Evolutionary conservation across 2,113 vertebrate genomes (phyloP), one percentile per base, ranked within the genome.

Genomic region (Talpa occidentalis): DNA sequence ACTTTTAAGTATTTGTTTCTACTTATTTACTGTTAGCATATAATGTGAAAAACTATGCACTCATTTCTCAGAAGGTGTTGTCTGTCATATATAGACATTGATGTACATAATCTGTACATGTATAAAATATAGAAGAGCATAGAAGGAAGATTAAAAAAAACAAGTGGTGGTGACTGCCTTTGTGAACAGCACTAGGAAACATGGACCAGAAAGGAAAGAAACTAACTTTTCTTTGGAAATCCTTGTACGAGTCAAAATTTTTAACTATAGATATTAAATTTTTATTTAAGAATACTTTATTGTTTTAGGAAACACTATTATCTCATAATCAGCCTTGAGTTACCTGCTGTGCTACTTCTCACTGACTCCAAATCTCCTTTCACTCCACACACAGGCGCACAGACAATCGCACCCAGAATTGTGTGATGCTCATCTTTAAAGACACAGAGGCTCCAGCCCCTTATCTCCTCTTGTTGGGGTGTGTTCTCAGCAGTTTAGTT

Each of bases 201-300:
- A 1, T 49, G 14, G 52, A 19, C 30, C 54, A 64, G 91, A 5
- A 66, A 94, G 19, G 32, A 10, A 72, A 14, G 14, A 47, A 79
- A 56, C 14, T 67, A 42, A 22, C 54, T 95, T 73, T 59, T 85
- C n/a, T 80, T 32, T 66, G 1, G 47, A 72, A 22, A 35, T 59
- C 6, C 30, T 82, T 62, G 24, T 42, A 78, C 24, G 93, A 16
- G 30, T 78, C 62, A 80, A 22, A 49, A 52, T 82, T 95, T 89
- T 87, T 83, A 80, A 37, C 28, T 3, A 28, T 83, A 69, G 24
- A 49, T 74, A 42, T 10, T 90, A 69, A 32, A 56, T 64, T 84
- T 94, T 83, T 24, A 76, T 24, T 74, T 76, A 49, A 94, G 44
- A 94, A 47, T 76, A 32, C 77, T 85, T 93, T 88, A 54, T 84